These are phyloP conservation scores for Dromius quadrimaculatus DNA, from an alignment of 2,888 invertebrate genomes.

Conservation along the genomic window DNA sequence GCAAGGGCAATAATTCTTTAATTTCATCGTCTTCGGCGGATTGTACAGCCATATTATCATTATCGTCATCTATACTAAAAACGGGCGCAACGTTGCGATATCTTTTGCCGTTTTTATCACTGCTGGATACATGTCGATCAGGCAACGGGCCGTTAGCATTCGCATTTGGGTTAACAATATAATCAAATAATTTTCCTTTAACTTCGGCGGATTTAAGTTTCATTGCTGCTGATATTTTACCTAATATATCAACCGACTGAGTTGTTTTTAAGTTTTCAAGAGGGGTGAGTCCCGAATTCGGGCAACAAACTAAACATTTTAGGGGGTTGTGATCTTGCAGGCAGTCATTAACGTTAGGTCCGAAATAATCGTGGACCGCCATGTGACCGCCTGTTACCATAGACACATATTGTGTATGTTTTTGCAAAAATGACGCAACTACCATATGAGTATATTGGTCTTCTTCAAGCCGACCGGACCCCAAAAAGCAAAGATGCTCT, in stretches of 20 bases:
- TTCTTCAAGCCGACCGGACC: constrained; percentile 92
- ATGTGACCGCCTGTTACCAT: constrained; percentile 92
- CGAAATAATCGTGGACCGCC: constrained; percentile 86
- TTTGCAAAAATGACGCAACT: constrained; percentile 95
- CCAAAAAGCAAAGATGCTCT: constrained; percentile 92
- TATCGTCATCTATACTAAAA: constrained; percentile 94
- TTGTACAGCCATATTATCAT: constrained; percentile 69
- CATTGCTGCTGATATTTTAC: constrained; percentile 88
- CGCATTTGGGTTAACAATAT: constrained; percentile 88
- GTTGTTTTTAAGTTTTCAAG: constrained; percentile 58
- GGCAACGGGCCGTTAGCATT: constrained; percentile 68
- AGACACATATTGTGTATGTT: constrained; percentile 92
- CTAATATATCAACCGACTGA: constrained; percentile 78
- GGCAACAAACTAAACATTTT: constrained; percentile 85
- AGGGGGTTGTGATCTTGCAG: constrained; percentile 87
- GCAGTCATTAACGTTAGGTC: constrained; percentile 82
- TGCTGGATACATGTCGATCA: constrained; percentile 87
- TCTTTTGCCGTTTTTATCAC: constrained; percentile 86
- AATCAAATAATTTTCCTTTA: constrained; percentile 91
- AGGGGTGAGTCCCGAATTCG: constrained; percentile 62
- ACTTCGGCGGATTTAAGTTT: constrained; percentile 92
- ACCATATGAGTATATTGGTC: constrained; percentile 99
- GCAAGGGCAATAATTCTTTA: constrained; percentile 84
- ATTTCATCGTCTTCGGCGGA: constrained; percentile 72
- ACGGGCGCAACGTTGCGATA: constrained; percentile 92